Base-by-base conservation (phyloP, 2,113 vertebrate species). In the Hydropotes inermis region DNA sequence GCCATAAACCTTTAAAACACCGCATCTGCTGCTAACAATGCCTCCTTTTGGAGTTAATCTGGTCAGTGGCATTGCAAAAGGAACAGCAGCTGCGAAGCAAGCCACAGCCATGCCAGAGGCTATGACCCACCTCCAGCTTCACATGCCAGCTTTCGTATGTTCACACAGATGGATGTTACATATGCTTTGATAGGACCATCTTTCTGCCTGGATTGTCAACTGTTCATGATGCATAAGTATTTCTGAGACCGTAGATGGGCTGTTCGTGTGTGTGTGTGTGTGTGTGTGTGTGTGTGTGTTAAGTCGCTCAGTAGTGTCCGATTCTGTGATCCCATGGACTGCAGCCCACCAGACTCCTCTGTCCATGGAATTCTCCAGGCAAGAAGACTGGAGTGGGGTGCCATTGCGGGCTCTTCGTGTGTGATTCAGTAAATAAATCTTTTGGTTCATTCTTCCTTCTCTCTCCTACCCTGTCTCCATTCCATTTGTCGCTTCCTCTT, bases 131-230 rank as follows among this genome's bases (percentile, higher is more conserved):
- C 7, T 21, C 57, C 45, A 16, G 25, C 15, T 28, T 14, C 1
- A 0, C 33, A 4, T 0, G 6, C 67, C 6, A 6, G 55, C 2
- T 45, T 15, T 28, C 21, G 6, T 4, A 4, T 0, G 2, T n/a
- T 23, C 4, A 15, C 4, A 15, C 5, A 0, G 11, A 3, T 19
- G 89, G 33, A 13, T 14, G 27, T 47, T 13, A 0, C 0, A 17
- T 50, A 0, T 19, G 0, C 16, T 88, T 67, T 36, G 17, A 33
- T 33, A 6, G n/a, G 36, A 7, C 54, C n/a, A 0, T 55, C 14
- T 0, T 87, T 28, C 79, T 36, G 4, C 85, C 15, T 50, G 57
- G 15, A 25, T 30, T 12, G 27, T 25, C 17, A 84, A 52, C 27
- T 25, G 39, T 6, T 9, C 60, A 36, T 9, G 79, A 50, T 3